Conservation (phyloP, 2,888 invertebrate genomes). For the Empis stercorea region DNA sequence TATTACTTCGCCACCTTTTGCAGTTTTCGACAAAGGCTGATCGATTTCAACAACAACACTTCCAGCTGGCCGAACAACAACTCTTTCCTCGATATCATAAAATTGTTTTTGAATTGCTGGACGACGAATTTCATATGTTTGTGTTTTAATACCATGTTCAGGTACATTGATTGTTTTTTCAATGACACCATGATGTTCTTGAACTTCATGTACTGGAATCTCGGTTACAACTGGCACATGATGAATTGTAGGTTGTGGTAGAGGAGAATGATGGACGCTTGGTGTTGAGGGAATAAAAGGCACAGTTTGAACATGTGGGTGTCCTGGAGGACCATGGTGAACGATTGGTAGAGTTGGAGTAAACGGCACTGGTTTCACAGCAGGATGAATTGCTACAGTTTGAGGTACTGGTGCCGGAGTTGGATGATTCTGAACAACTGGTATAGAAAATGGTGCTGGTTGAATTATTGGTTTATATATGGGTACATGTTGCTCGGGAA, state of each 20-base stretch:
- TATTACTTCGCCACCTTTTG: slow-evolving; percentile 35
- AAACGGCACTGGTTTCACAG: not conserved
- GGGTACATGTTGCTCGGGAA: not conserved
- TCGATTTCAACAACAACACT: slow-evolving; percentile 46
- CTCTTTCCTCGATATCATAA: slow-evolving; percentile 48
- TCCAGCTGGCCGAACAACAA: slow-evolving; percentile 46
- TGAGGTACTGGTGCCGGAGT: no score
- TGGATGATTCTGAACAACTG: not conserved
- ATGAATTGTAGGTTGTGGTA: slow-evolving; percentile 15
- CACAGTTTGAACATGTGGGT: slow-evolving; percentile 8
- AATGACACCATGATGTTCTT: slow-evolving; percentile 38
- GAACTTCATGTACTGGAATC: slow-evolving; percentile 38
- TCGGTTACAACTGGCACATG: slow-evolving; percentile 30
- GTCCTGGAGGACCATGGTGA: slow-evolving; percentile 19
- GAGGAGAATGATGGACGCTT: slow-evolving; percentile 2
- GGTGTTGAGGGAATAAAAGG: not conserved
- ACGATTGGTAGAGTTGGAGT: slow-evolving; percentile 9
- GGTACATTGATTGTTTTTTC: slow-evolving; percentile 45
- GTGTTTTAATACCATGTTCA: slow-evolving; percentile 44
- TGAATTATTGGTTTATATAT: no score
- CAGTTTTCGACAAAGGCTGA: slow-evolving; percentile 43
- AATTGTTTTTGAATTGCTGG: slow-evolving; percentile 50
- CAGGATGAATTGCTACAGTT: not conserved
- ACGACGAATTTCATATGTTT: slow-evolving; percentile 44
- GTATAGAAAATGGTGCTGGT: no score